Evolutionary conservation across 2,113 vertebrate genomes (phyloP).

Genomic region (Ochotona curzoniae): DNA sequence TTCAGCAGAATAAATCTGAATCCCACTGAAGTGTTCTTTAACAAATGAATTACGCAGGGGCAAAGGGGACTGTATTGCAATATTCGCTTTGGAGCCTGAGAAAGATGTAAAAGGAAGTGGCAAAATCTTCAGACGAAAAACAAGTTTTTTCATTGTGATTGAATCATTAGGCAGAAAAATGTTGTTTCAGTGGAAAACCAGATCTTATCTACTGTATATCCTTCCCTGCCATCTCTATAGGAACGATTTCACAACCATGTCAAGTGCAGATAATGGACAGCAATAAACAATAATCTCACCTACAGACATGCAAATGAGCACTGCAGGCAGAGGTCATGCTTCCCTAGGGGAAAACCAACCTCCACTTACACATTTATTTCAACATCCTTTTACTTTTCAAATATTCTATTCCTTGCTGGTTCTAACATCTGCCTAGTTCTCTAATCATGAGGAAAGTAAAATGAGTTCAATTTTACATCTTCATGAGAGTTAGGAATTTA

Average conservation of each 20-base stretch:
- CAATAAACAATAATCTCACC: background rate
- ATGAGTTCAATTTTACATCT: background rate
- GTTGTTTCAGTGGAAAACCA: background rate
- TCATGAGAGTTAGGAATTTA: background rate
- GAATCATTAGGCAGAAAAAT: background rate
- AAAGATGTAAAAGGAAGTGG: background rate
- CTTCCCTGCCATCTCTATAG: background rate
- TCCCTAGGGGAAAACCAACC: background rate
- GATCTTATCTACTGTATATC: too few species aligned
- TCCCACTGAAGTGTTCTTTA: background rate
- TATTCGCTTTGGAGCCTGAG: background rate
- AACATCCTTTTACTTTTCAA: background rate
- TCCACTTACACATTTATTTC: background rate
- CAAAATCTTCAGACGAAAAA: background rate
- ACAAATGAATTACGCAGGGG: background rate
- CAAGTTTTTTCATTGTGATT: background rate
- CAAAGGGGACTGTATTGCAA: background rate
- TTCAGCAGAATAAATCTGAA: constrained; percentile 49
- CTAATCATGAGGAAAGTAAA: constrained; percentile 16
- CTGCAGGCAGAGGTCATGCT: background rate
- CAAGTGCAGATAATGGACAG: background rate
- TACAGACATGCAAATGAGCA: background rate
- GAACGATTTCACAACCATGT: background rate
- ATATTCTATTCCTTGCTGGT: background rate
- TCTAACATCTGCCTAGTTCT: background rate